Evolutionary conservation across 1,140 invertebrate genomes (phyloP), one percentile per base, ranked within the genome.

Genomic region (Carcinoscorpius rotundicauda): DNA sequence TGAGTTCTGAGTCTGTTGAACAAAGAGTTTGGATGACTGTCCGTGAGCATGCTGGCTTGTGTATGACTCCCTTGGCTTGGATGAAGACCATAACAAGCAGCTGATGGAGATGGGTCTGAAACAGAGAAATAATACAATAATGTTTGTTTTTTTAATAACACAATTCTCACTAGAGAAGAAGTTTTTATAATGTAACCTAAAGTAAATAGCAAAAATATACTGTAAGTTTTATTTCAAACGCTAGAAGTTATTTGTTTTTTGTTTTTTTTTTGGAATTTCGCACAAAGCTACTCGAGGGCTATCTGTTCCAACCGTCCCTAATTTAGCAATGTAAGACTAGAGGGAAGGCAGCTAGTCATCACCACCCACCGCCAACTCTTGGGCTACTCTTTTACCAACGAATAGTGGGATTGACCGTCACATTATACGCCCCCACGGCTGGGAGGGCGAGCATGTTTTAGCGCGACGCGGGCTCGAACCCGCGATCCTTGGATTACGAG

Each of bases 101-200:
- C 65, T 56, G 64, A 68, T 48, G 69, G 69, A 58, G 69, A 70
- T 48, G 69, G 68, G 29, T 68, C 67, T 68, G 60, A 49, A 66
- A 66, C 51, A 62, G 49, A 65, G 59, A 52, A 57, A 60, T 8
- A 56, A n/a, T 53, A 49, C 53, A n/a, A 2, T 29, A 29, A 29
- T 29, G 29, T 29, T 29, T 29, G 29, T 29, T 29, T 29, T 29
- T 29, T 29, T 29, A 29, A 29, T 29, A 29, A 29, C 29, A 29
- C 29, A 29, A 29, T 29, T 29, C 29, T 29, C 10, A 52, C 48
- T 49, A 56, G 49, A 48, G 9, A 55, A 52, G 8, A 50, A 55
- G 6, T 9, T 4, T 63, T 4, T 11, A 58, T n/a, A 50, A 48
- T 56, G 57, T n/a, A 49, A 11, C 29, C 51, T 63, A 11, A 52